Conservation (phyloP, 30 jellyfish, hydroid and myxozoan species). For the Clytia hemisphaerica region DNA sequence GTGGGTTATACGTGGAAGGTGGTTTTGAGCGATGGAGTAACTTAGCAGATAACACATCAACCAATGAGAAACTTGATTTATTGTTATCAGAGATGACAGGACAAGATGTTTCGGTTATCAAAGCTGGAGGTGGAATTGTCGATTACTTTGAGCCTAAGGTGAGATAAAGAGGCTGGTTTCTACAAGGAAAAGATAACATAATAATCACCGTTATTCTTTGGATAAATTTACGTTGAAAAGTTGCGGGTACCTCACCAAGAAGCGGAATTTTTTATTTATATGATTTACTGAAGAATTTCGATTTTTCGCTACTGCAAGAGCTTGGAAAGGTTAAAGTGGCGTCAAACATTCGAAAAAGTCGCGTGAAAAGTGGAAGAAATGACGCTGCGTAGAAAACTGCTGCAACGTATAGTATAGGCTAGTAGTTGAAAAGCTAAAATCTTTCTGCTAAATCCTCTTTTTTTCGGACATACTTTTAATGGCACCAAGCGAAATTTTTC, state of each 20-base stretch:
- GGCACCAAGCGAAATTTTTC: neutral
- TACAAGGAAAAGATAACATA: too few relatives aligned
- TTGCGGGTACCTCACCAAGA: too few relatives aligned
- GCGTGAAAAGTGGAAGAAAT: too few relatives aligned
- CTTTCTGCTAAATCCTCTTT: neutral
- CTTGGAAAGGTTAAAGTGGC: too few relatives aligned
- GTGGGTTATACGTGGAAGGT: slow-evolving; percentile 83
- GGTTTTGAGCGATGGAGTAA: slow-evolving; percentile 82
- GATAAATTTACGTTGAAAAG: too few relatives aligned
- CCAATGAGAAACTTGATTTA: slow-evolving; percentile 60
- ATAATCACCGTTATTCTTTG: slow-evolving; percentile 1
- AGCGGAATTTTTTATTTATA: too few relatives aligned
- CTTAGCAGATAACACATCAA: slow-evolving; percentile 53
- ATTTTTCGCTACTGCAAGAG: too few relatives aligned
- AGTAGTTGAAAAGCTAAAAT: neutral
- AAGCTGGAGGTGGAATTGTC: slow-evolving; percentile 58
- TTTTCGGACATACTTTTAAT: neutral
- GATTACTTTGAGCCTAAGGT: slow-evolving; percentile 80
- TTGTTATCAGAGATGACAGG: slow-evolving; percentile 92
- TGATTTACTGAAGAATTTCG: too few relatives aligned
- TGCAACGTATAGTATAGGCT: too few relatives aligned
- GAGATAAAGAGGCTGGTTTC: too few relatives aligned
- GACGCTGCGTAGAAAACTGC: too few relatives aligned
- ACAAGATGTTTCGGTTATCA: slow-evolving; percentile 69
- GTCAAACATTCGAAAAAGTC: too few relatives aligned